These are phyloP conservation scores for Nyctibius bracteatus DNA, from an alignment of 2,113 vertebrate species.

Conservation along the genomic window DNA sequence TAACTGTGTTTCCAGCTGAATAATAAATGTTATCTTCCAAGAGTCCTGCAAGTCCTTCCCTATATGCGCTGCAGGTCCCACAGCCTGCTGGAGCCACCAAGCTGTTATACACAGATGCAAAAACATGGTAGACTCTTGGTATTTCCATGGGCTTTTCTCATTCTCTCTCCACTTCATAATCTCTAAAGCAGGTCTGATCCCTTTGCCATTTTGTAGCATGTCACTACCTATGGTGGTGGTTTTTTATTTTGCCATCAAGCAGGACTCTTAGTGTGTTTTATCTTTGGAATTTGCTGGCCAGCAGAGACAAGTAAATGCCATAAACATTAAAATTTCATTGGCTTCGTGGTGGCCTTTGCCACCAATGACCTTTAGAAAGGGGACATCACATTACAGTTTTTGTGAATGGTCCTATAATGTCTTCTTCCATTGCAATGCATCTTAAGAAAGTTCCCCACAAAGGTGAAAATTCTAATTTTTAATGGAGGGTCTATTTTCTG, in stretches of 20 bases:
- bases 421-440: background rate
- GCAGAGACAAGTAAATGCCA: background rate
- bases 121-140: background rate
- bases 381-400: background rate
- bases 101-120: background rate
- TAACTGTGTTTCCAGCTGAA: constrained; percentile 41
- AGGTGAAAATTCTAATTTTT: background rate
- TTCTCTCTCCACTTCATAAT: background rate
- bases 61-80: background rate
- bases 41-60: constrained; percentile 6
- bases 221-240: background rate
- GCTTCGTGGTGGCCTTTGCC: background rate
- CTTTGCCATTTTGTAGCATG: background rate
- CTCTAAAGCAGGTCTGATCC: background rate
- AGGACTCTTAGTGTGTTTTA: background rate
- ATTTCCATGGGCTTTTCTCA: background rate
- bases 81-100: background rate
- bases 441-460: background rate
- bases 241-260: background rate
- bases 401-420: background rate
- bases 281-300: background rate
- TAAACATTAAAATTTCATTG: background rate
- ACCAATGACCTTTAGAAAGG: background rate
- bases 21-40: constrained; percentile 41
- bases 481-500: background rate